phyloP scores from a whole-genome alignment of 2,797 vertebrate genomes.

The Mormyrus proboscirostris region DNA sequence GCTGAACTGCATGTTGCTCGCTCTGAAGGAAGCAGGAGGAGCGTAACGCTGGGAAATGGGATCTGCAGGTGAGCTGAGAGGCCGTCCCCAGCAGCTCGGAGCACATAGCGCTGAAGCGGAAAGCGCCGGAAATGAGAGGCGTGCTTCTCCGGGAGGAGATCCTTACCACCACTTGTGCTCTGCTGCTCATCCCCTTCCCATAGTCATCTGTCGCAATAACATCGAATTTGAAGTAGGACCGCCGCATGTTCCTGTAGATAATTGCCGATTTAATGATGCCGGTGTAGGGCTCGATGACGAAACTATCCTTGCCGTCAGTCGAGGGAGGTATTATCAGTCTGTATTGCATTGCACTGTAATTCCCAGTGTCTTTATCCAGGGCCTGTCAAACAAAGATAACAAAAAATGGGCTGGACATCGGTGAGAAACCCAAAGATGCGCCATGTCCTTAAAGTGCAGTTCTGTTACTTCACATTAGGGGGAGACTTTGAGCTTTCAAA shows the following conservation, averaged over 20 bases:
- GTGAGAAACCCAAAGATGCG: background rate
- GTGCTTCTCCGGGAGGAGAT: background rate
- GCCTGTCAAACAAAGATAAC: conserved; percentile 61
- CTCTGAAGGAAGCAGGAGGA: background rate
- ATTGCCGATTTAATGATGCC: conserved; percentile 94
- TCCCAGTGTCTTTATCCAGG: conserved; percentile 86
- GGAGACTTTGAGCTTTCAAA: conserved; percentile 30
- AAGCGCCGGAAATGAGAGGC: background rate
- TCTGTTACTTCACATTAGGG: conserved; percentile 15
- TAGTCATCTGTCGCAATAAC: conserved; percentile 89
- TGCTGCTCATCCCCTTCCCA: conserved; percentile 86
- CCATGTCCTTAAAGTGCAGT: background rate
- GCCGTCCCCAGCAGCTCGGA: background rate
- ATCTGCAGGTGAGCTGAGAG: background rate
- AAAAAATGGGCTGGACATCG: conserved; percentile 16
- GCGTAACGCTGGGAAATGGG: background rate
- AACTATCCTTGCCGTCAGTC: conserved; percentile 83
- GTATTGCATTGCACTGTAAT: conserved; percentile 88
- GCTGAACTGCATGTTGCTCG: background rate
- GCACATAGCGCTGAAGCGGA: background rate
- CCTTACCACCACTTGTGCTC: conserved; percentile 85
- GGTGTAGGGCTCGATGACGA: conserved; percentile 84
- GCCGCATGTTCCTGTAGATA: conserved; percentile 94
- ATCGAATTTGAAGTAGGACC: conserved; percentile 93
- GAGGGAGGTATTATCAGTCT: conserved; percentile 77